Evolutionary conservation across 53 echinoderm and acorn worm genomes (phyloP).

Genomic region (Stichopus horrens): DNA sequence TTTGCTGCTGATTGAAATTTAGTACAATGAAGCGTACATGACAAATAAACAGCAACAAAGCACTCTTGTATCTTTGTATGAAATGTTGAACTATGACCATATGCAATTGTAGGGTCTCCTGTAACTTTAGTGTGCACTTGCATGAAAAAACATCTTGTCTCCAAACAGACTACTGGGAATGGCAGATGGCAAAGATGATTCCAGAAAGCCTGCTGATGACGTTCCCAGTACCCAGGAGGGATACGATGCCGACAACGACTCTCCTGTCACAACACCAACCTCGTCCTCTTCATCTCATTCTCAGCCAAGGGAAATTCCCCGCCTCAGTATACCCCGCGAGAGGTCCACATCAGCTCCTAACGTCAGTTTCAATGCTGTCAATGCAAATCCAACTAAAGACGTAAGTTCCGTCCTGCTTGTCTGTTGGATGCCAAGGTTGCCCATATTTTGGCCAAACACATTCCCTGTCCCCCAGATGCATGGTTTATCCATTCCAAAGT

Average conservation of each 20-base stretch:
- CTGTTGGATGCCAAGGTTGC: not conserved
- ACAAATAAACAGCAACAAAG: too few relatives aligned
- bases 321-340: conserved; percentile 74
- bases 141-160: too few relatives aligned
- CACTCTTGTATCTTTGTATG: too few relatives aligned
- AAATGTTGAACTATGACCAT: too few relatives aligned
- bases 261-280: conserved; percentile 46
- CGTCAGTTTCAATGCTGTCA: conserved; percentile 90
- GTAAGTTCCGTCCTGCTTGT: conserved; percentile 7
- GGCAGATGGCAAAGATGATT: conserved; percentile 28
- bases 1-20: too few relatives aligned
- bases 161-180: conserved; percentile 31
- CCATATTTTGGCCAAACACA: not conserved
- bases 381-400: conserved; percentile 45
- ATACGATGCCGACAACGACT: conserved; percentile 42
- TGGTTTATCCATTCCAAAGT: not conserved
- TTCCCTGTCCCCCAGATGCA: not conserved
- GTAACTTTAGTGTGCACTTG: too few relatives aligned
- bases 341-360: conserved; percentile 96
- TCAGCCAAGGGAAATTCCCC: conserved; percentile 59
- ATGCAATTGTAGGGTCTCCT: too few relatives aligned
- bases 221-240: not conserved
- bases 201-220: conserved; percentile 20
- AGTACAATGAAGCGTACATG: too few relatives aligned
- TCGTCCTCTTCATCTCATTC: conserved; percentile 55